Conservation (phyloP, 2,113 vertebrate genomes). For the Hylia prasina region DNA sequence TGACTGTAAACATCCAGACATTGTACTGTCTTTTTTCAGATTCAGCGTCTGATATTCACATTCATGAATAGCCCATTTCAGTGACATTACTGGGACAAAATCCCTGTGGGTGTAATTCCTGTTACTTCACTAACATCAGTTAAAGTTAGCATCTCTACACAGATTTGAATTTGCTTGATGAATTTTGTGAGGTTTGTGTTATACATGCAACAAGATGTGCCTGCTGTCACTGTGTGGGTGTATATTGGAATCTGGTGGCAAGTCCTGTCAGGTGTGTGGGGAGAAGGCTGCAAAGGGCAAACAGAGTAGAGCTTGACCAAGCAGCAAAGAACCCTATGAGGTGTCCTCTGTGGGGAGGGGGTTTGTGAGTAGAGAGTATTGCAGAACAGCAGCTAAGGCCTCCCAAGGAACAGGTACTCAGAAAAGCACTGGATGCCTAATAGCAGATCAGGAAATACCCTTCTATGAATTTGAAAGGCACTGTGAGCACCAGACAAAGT, state of each 20-base stretch:
- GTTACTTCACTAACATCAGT: neutral
- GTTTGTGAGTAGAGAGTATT: neutral
- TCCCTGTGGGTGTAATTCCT: neutral
- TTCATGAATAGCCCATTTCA: neutral
- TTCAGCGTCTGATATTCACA: neutral
- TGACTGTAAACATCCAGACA: neutral
- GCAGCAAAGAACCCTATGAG: neutral
- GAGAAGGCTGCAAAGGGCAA: neutral
- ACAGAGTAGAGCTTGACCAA: neutral
- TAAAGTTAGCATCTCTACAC: neutral
- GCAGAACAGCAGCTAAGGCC: neutral
- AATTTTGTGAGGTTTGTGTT: neutral
- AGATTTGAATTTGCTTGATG: neutral
- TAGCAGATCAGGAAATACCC: neutral
- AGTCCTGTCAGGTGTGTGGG: neutral
- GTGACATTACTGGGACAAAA: neutral
- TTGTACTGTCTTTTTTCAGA: neutral
- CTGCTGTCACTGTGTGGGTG: neutral
- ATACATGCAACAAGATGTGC: neutral
- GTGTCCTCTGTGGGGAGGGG: neutral
- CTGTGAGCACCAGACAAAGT: neutral
- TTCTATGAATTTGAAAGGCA: neutral
- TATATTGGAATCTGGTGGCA: neutral
- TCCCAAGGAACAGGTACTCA: neutral
- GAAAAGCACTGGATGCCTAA: neutral